These are phyloP conservation scores for Druceiella hillmani DNA, from an alignment of 2,888 invertebrate genomes.

Conservation along the genomic window DNA sequence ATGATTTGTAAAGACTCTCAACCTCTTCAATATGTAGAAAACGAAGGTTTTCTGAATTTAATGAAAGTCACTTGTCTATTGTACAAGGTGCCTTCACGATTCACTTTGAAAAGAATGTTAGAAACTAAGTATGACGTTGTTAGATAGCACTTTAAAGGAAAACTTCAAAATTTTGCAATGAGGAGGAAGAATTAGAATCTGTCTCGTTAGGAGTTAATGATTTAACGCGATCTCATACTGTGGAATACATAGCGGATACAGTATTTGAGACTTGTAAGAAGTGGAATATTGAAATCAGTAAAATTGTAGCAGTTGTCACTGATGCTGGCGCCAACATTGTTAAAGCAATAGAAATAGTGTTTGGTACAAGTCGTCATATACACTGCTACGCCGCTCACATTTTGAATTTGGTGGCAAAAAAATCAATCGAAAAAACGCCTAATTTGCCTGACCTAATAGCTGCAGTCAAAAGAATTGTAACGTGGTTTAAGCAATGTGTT, in stretches of 20 bases:
- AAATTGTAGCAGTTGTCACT: conserved; percentile 16
- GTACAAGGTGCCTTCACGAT: conserved; percentile 14
- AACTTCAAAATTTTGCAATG: conserved; percentile 10
- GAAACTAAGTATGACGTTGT: conserved; percentile 14
- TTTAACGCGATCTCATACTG: conserved; percentile 15
- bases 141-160: conserved; percentile 10
- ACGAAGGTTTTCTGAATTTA: conserved; percentile 17
- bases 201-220: conserved; percentile 16
- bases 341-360: conserved; percentile 19
- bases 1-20: conserved; percentile 18
- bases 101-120: conserved; percentile 12
- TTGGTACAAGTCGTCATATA: conserved; percentile 19
- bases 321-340: conserved; percentile 19
- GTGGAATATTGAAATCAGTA: conserved; percentile 7
- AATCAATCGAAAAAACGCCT: conserved; percentile 17
- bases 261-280: conserved; percentile 8
- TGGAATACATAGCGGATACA: conserved; percentile 14
- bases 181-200: conserved; percentile 11
- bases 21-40: conserved; percentile 20
- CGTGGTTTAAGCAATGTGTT: conserved; percentile 16
- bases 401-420: conserved; percentile 22
- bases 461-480: conserved; percentile 18
- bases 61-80: conserved; percentile 12
- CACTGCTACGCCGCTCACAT: conserved; percentile 15
- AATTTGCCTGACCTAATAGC: conserved; percentile 15